Percentiles rank a stretch among this genome's conserved stretches.
phyloP scores from a whole-genome alignment of 2,797 vertebrate species.

The Masticophis lateralis region DNA sequence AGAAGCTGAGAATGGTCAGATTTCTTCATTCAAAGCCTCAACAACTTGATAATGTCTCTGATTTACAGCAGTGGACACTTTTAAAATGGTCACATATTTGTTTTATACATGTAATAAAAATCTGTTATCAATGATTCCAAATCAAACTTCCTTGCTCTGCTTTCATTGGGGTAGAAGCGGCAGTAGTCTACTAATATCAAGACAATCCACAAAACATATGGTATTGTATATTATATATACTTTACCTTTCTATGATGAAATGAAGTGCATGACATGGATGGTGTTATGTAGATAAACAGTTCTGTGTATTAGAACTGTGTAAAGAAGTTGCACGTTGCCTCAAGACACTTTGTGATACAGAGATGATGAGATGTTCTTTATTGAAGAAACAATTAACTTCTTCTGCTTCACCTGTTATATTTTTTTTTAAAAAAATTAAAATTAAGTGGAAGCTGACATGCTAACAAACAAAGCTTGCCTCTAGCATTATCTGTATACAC shows the following conservation, averaged over 20 bases:
- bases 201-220: background rate
- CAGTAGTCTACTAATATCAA: background rate
- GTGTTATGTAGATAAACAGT: background rate
- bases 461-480: background rate
- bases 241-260: background rate
- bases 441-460: background rate
- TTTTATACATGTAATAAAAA: background rate
- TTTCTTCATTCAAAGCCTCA: background rate
- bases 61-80: background rate
- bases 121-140: background rate
- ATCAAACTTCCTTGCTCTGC: background rate
- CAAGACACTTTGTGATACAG: background rate
- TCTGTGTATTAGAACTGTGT: background rate
- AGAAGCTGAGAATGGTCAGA: background rate
- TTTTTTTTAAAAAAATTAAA: background rate
- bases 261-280: background rate
- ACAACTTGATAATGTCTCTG: background rate
- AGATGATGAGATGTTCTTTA: background rate
- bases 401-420: background rate
- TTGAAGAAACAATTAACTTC: background rate
- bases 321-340: background rate
- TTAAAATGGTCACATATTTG: background rate
- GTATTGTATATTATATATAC: background rate
- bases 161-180: background rate
- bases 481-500: background rate